Base-by-base conservation (phyloP, 2,888 invertebrate species). In the Eumerus sabulonum region DNA sequence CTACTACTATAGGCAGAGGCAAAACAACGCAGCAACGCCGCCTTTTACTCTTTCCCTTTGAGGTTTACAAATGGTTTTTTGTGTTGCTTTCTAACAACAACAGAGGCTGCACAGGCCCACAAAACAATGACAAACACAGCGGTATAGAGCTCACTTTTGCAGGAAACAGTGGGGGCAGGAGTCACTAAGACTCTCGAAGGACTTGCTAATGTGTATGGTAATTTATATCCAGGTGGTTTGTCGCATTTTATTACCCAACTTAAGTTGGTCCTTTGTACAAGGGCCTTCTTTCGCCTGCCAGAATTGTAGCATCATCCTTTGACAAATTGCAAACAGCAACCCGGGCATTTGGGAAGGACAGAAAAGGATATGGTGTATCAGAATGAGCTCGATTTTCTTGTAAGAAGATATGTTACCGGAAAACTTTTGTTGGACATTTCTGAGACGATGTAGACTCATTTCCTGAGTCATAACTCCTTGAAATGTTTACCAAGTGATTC, bases 161-260 rank as follows among this genome's bases (percentile, higher is more conserved):
- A 2, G 27, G 27, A 27, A 27, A 57, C 47, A 62, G 14, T 45
- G 42, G 51, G n/a, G 56, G 17, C 50, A 27, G 35, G 44, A 54
- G 51, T 45, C 59, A 63, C 48, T 74, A 70, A 70, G 74, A 79
- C 70, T 70, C 45, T 38, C 44, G 68, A 79, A 79, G 79, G 59
- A 70, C 79, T 79, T 74, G 79, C 74, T 79, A 74, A 79, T 79
- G 79, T 79, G 74, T 74, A 79, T 79, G 79, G 79, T 79, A 79
- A 79, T 79, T 79, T 74, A 79, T 79, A 79, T 79, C 79, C 79
- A 79, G 79, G 79, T 79, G 79, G 79, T 70, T 79, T 79, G 79
- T 79, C 68, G 79, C 79, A 79, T 79, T 79, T 79, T 79, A 79
- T 74, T 79, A 74, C 79, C 64, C 74, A 68, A 70, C 74, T 79